A percentile compares a stretch with the other conserved stretches of the same genome.
Evolutionary conservation across 92 coral and sea anemone species (phyloP).

Genomic region (Epizoanthus ramosus): DNA sequence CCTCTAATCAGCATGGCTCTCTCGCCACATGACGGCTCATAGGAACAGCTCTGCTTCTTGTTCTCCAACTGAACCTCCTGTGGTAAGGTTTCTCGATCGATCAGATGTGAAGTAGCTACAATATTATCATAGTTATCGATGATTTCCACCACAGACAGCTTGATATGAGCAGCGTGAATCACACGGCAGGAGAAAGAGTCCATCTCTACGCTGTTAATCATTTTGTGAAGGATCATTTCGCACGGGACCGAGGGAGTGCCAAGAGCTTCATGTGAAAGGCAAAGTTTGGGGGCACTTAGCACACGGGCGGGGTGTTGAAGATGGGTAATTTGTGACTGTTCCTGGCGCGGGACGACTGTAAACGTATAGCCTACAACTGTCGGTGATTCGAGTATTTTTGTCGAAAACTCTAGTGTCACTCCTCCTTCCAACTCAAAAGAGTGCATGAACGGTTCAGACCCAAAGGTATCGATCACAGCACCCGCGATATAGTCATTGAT

Average conservation of each 20-base stretch:
- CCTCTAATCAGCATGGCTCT: slow-evolving; percentile 61
- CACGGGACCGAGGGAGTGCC: slow-evolving; percentile 18
- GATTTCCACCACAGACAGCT: slow-evolving; percentile 51
- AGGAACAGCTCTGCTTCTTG: slow-evolving; percentile 38
- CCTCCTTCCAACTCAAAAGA: slow-evolving; percentile 28
- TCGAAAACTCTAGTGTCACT: slow-evolving; percentile 9
- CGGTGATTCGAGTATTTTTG: slow-evolving; percentile 29
- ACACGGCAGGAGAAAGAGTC: slow-evolving; percentile 46
- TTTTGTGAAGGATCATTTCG: slow-evolving; percentile 34
- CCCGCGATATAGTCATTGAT: slow-evolving; percentile 13
- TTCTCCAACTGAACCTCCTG: slow-evolving; percentile 48
- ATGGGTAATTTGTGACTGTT: slow-evolving; percentile 1
- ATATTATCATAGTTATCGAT: slow-evolving; percentile 50
- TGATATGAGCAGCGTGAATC: slow-evolving; percentile 48
- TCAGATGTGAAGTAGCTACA: slow-evolving; percentile 59
- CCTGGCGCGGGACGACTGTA: neutral
- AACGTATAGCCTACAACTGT: slow-evolving; percentile 24
- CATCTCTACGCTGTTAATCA: neutral
- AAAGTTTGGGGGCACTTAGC: slow-evolving; percentile 29
- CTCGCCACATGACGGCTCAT: slow-evolving; percentile 52
- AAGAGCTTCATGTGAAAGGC: neutral
- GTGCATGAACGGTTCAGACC: slow-evolving; percentile 11
- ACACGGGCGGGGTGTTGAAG: slow-evolving; percentile 26
- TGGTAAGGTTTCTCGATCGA: slow-evolving; percentile 53
- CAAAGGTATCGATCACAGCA: slow-evolving; percentile 9